Conservation (phyloP, 2,113 vertebrate genomes). For the Xiphophorus couchianus region DNA sequence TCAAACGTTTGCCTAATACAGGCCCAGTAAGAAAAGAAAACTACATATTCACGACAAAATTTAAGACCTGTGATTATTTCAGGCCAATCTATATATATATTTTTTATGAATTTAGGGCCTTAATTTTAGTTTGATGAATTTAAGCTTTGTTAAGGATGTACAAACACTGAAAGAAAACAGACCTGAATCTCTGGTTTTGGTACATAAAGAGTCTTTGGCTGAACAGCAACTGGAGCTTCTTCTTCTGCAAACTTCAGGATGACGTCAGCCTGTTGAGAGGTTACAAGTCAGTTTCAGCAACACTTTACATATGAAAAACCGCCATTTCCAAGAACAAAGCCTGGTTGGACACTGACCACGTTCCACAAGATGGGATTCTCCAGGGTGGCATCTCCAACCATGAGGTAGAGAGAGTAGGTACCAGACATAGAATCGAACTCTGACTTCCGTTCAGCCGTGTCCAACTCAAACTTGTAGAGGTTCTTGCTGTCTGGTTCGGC, state of each 20-base stretch:
- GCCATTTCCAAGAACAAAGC: neutral
- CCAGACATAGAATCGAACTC: constrained; percentile 97
- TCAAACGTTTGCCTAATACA: too few relatives aligned
- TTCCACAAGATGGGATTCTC: constrained; percentile 98
- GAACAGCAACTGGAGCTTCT: constrained; percentile 87
- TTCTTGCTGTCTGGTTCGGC: constrained; percentile 96
- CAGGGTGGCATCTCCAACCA: constrained; percentile 95
- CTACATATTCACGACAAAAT: too few relatives aligned
- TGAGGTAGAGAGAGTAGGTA: constrained; percentile 92
- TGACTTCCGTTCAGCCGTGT: constrained; percentile 90
- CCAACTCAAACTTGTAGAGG: constrained; percentile 96
- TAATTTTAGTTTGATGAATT: too few relatives aligned
- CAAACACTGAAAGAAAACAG: neutral
- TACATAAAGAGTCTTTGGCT: constrained; percentile 92
- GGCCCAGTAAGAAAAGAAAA: too few relatives aligned
- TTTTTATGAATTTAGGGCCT: too few relatives aligned
- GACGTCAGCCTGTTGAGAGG: constrained; percentile 88
- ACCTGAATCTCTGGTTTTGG: constrained; percentile 97
- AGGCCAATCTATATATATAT: too few relatives aligned
- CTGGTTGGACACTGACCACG: constrained; percentile 83
- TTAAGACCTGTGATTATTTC: too few relatives aligned
- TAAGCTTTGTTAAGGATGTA: too few relatives aligned
- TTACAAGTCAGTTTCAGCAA: neutral
- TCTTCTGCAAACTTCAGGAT: constrained; percentile 95
- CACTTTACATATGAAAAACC: neutral